A percentile compares a stretch with the other conserved stretches of the same genome.
Evolutionary conservation across 2,113 vertebrate genomes (phyloP).

Genomic region (Oreochromis aureus): DNA sequence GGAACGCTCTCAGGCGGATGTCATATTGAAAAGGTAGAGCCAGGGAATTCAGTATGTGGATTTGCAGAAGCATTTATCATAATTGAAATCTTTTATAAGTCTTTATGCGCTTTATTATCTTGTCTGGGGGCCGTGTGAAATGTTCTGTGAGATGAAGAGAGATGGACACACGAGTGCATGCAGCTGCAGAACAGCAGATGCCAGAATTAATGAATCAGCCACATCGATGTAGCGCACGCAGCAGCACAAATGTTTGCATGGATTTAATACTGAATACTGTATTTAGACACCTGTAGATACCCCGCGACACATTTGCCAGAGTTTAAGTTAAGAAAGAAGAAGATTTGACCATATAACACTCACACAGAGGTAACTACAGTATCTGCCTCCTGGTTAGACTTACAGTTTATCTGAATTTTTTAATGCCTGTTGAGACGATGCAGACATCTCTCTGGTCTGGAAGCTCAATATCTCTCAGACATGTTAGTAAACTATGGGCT

Average conservation of each 20-base stretch:
- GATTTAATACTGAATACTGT: not conserved
- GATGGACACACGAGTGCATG: not conserved
- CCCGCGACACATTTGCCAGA: not conserved
- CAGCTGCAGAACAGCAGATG: conserved; percentile 31
- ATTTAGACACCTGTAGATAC: not conserved
- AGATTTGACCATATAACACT: not conserved
- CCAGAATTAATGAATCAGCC: not conserved
- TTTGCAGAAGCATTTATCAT: not conserved
- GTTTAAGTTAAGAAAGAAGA: not conserved
- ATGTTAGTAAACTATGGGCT: not conserved
- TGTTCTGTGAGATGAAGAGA: not conserved
- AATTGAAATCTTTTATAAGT: not conserved
- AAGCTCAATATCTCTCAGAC: not conserved
- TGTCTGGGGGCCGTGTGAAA: not conserved
- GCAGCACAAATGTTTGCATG: not conserved
- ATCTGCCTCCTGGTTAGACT: not conserved
- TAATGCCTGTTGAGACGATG: not conserved
- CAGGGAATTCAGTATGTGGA: not conserved
- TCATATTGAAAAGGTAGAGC: not conserved
- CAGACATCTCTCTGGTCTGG: not conserved
- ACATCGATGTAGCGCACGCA: rapidly evolving
- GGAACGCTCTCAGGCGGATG: conserved; percentile 34
- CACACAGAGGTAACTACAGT: not conserved
- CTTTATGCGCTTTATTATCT: not conserved
- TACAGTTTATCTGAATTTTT: not conserved